A percentile compares a stretch with the other conserved stretches of the same genome.
Conservation (phyloP, 2,797 vertebrate species). For the Okamejei kenojei region DNA sequence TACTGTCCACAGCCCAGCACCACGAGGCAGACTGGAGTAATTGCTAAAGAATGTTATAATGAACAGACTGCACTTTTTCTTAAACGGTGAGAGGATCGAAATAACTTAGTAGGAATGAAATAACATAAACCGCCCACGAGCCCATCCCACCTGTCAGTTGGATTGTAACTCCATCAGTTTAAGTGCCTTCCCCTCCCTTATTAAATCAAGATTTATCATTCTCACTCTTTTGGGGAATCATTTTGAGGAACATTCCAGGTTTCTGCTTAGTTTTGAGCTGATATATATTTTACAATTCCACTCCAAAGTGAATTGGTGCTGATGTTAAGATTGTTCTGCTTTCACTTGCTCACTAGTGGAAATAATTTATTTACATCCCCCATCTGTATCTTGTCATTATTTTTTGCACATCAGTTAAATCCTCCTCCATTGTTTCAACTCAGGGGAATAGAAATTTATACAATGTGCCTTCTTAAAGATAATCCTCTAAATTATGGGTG, state of each 20-base stretch:
- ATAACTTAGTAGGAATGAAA: not conserved
- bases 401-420: not conserved
- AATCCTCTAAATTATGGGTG: not conserved
- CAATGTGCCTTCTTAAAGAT: not conserved
- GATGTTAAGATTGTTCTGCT: not conserved
- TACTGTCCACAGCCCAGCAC: too few relatives aligned
- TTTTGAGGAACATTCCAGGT: not conserved
- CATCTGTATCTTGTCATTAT: not conserved
- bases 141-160: not conserved
- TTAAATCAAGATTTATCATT: not conserved
- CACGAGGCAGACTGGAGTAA: not conserved
- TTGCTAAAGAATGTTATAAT: not conserved
- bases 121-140: not conserved
- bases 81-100: too few relatives aligned
- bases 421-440: not conserved
- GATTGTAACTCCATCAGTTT: not conserved
- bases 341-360: not conserved
- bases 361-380: not conserved
- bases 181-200: not conserved
- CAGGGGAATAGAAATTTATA: not conserved
- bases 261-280: not conserved
- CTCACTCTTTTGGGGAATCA: not conserved
- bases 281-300: not conserved
- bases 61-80: not conserved
- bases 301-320: not conserved